Evolutionary conservation across 2,888 invertebrate species (phyloP).

Genomic region (Dryocosmus kuriphilus): DNA sequence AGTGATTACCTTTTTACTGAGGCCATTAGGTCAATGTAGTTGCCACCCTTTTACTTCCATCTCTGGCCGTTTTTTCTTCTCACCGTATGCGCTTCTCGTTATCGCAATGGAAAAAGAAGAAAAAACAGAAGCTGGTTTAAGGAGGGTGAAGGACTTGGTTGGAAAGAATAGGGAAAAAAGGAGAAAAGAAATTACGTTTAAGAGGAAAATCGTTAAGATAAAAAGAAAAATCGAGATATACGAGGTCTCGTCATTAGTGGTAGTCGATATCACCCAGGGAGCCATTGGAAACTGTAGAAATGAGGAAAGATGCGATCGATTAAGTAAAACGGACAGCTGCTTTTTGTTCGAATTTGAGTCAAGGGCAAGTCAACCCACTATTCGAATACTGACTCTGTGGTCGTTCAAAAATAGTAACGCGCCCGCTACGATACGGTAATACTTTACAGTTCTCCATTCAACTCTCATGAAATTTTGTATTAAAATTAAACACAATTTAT

Average conservation of each 20-base stretch:
- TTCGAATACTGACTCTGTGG: not conserved
- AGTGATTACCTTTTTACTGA: slow-evolving; percentile 38
- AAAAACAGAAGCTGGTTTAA: slow-evolving; percentile 25
- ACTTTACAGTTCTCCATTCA: too few species aligned
- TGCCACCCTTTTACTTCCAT: slow-evolving; percentile 16
- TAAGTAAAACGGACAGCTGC: slow-evolving; percentile 9
- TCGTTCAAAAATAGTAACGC: slow-evolving; percentile 29
- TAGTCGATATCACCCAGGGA: slow-evolving; percentile 3
- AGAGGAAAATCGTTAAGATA: not conserved
- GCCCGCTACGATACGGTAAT: not conserved
- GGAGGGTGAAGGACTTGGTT: slow-evolving; percentile 11
- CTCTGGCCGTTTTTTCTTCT: slow-evolving; percentile 2
- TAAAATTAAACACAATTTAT: too few species aligned
- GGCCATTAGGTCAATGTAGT: slow-evolving; percentile 33
- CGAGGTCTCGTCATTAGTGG: slow-evolving; percentile 21
- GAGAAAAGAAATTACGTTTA: slow-evolving; percentile 33
- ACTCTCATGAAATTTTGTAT: too few species aligned
- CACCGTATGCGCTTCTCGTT: slow-evolving; percentile 17
- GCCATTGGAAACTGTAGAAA: not conserved
- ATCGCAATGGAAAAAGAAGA: slow-evolving; percentile 2
- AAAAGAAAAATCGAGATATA: not conserved
- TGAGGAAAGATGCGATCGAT: not conserved
- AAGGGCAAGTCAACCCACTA: slow-evolving; percentile 2
- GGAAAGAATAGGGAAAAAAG: slow-evolving; percentile 26
- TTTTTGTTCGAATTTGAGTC: slow-evolving; percentile 6